Percentiles rank a stretch among this genome's conserved stretches.
phyloP scores from a whole-genome alignment of 2,888 invertebrate species.

The Argyresthia albistria region DNA sequence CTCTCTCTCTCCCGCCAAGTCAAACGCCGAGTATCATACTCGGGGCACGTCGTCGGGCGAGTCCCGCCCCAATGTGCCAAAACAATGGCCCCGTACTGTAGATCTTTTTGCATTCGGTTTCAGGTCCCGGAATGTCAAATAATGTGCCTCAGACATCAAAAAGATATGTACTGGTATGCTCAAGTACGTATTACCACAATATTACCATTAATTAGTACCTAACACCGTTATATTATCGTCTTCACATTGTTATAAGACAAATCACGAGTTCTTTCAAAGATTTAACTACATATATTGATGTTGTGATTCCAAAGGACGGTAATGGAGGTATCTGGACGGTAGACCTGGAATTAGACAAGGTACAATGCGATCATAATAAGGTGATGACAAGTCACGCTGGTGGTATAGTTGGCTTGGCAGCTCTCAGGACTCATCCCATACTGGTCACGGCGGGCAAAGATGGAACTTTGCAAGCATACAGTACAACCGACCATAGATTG shows the following conservation, averaged over 20 bases:
- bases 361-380: slow-evolving; percentile 47
- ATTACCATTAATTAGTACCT: no score
- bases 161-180: slow-evolving; percentile 77
- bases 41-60: no score
- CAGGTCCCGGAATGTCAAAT: slow-evolving; percentile 60
- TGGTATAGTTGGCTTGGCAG: slow-evolving; percentile 76
- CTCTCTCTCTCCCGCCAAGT: no score
- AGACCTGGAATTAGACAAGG: slow-evolving; percentile 56
- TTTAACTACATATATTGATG: not conserved
- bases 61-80: no score
- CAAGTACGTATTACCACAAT: slow-evolving; percentile 72
- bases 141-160: slow-evolving; percentile 57
- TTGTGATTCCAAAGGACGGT: slow-evolving; percentile 75
- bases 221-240: not conserved
- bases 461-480: slow-evolving; percentile 81
- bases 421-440: slow-evolving; percentile 79
- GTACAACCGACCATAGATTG: slow-evolving; percentile 73
- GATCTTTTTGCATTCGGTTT: slow-evolving; percentile 7
- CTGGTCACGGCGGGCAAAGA: slow-evolving; percentile 81
- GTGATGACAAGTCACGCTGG: slow-evolving; percentile 84
- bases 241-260: not conserved
- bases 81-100: no score
- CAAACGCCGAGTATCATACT: no score
- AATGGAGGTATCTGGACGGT: slow-evolving; percentile 81
- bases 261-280: not conserved